Evolutionary conservation across 2,113 vertebrate species (phyloP).

Genomic region (Lagenorhynchus albirostris): DNA sequence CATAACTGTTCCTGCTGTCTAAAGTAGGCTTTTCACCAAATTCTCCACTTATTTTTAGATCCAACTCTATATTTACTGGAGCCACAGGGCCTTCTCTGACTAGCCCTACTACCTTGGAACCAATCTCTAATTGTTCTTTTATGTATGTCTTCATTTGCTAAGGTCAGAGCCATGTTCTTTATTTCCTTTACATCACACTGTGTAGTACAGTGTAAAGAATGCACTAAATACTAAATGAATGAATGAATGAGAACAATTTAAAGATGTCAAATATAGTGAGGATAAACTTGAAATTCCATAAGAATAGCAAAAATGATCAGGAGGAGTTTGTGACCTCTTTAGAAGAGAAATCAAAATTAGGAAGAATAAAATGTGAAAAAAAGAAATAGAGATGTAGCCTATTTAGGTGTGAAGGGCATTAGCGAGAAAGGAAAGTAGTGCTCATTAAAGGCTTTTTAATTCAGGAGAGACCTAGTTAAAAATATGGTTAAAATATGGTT

Average conservation of each 20-base stretch:
- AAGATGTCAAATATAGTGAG: neutral
- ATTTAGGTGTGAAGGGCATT: neutral
- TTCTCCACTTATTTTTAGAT: neutral
- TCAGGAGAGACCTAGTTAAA: slow-evolving; percentile 28
- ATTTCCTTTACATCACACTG: neutral
- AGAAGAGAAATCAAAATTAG: slow-evolving; percentile 44
- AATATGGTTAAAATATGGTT: neutral
- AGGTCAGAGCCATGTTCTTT: neutral
- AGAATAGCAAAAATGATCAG: neutral
- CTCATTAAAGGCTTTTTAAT: slow-evolving; percentile 12
- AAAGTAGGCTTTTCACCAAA: neutral
- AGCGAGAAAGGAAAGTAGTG: neutral
- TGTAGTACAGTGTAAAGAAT: neutral
- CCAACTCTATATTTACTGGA: neutral
- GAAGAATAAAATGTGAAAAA: slow-evolving; percentile 13
- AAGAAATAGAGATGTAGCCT: neutral
- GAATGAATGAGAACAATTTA: slow-evolving; percentile 1
- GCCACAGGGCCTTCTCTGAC: neutral
- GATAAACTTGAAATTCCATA: neutral
- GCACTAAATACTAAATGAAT: slow-evolving; percentile 9
- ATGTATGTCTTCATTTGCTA: slow-evolving; percentile 14
- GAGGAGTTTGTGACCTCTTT: neutral
- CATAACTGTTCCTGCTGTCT: neutral
- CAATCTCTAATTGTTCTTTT: slow-evolving; percentile 11
- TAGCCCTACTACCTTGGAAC: neutral